Percentiles rank a stretch among this genome's conserved stretches.
phyloP scores from a whole-genome alignment of 30 jellyfish, hydroid and myxozoan species.

The Phacellophora camtschatica region DNA sequence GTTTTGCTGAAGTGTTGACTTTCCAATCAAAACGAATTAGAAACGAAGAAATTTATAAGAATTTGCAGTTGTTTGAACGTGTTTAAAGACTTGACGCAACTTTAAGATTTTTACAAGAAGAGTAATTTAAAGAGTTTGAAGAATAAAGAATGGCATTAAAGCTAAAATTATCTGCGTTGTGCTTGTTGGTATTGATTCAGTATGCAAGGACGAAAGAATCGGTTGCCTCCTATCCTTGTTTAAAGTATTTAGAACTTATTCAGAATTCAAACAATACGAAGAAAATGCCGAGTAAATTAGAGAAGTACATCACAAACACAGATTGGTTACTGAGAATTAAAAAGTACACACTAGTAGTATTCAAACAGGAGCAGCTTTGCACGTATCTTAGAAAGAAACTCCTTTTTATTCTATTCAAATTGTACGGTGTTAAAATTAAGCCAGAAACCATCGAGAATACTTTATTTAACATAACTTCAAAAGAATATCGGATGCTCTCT shows the following conservation, averaged over 20 bases:
- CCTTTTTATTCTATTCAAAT: background rate
- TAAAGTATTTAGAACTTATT: background rate
- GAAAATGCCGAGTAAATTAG: background rate
- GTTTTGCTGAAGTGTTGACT: no score
- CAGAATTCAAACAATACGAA: background rate
- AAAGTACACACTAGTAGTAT: background rate
- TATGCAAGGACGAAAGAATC: background rate
- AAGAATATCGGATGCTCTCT: background rate
- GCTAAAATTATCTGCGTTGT: no score
- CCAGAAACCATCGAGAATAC: background rate
- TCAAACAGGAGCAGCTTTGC: slow-evolving; percentile 2
- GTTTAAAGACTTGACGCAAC: no score
- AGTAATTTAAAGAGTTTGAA: no score
- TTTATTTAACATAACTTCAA: background rate
- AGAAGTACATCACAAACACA: background rate
- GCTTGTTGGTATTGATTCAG: background rate
- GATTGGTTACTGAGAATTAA: background rate
- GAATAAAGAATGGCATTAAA: no score
- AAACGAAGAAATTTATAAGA: no score
- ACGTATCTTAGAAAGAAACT: slow-evolving; percentile 11
- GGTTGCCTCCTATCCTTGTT: slow-evolving; percentile 10
- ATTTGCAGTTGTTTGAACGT: no score
- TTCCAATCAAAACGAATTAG: no score
- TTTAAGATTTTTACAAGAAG: no score
- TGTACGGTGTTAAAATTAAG: background rate